Evolutionary conservation across 2,797 vertebrate species (phyloP).

Genomic region (Coranthus polyacanthus): DNA sequence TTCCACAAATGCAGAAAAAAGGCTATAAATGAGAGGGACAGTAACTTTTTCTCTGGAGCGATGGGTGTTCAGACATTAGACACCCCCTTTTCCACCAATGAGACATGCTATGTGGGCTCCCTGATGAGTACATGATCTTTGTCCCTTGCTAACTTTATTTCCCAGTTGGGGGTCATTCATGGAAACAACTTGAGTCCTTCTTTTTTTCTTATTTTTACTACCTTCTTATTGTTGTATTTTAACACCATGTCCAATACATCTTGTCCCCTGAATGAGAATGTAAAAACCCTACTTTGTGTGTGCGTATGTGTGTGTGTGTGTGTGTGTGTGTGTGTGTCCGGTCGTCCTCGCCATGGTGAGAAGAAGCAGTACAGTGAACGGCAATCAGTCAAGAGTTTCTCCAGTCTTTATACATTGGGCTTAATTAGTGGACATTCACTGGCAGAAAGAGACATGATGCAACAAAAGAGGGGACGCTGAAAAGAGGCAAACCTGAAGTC

Average conservation of each 20-base stretch:
- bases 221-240: constrained; percentile 63
- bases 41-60: too few species aligned
- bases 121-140: constrained; percentile 66
- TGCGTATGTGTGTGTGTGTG: constrained; percentile 13
- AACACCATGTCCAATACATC: constrained; percentile 70
- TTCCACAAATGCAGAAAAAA: too few species aligned
- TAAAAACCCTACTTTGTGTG: constrained; percentile 38
- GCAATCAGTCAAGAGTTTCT: constrained; percentile 81
- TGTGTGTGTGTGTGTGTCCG: constrained; percentile 40
- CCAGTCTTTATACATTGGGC: constrained; percentile 74
- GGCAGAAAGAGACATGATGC: constrained; percentile 77
- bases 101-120: constrained; percentile 62
- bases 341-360: constrained; percentile 51
- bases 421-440: constrained; percentile 83
- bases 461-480: constrained; percentile 80
- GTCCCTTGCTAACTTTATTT: constrained; percentile 65
- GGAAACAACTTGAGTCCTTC: constrained; percentile 72
- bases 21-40: too few species aligned
- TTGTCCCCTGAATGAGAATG: constrained; percentile 63
- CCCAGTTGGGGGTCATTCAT: constrained; percentile 76
- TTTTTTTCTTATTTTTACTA: constrained; percentile 60
- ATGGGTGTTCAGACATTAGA: constrained; percentile 55
- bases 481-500: constrained; percentile 78
- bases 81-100: constrained; percentile 46
- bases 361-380: constrained; percentile 73